Base-by-base conservation (phyloP, 1,140 invertebrate species). In the Stenopsyche tienmushanensis region DNA sequence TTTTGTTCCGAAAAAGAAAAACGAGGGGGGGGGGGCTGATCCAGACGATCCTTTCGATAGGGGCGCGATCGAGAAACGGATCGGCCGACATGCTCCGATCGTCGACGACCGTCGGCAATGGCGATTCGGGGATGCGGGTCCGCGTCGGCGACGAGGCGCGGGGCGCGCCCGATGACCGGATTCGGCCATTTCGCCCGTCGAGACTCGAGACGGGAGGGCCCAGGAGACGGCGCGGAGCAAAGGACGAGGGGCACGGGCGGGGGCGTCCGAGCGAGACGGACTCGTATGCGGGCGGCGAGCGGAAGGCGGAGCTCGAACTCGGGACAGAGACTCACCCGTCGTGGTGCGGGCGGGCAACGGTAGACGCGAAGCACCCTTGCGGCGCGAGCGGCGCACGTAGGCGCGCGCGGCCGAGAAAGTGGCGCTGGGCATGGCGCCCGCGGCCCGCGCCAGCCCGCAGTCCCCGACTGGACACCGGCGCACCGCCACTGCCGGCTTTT, bases 381-480 rank as follows among this genome's bases (percentile, higher is more conserved):
- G 87, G 75, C 90, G 83, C 73, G 90, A 92, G 81, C 90, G 85
- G 75, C 90, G 85, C 73, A 91, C 87, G 83, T 91, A 92, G 80
- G 89, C 90, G 82, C 90, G 86, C 77, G 90, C 90, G 78, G 90
- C 90, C 74, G 89, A 90, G 82, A 92, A 92, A 76, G 90, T 92
- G 79, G 90, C 90, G 84, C 90, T 92, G 83, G 91, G 91, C 91
- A 93, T 93, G 83, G 15, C 21, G 57, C 17, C 3, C 41, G 13
- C 42, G 42, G 20, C 20, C 25, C 49, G 49, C 44, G 10, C 44
- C 44, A 25, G 1, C n/a, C 39, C 13, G 26, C 26, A n/a, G 26
- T 7, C 53, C 2, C 2, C 15, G 13, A 15, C 53, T 9, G 26
- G n/a, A n/a, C 29, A 7, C 29, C 29, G 53, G 26, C 26, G 25